phyloP scores from a whole-genome alignment of 2,113 vertebrate species.

The Mustelus asterias region DNA sequence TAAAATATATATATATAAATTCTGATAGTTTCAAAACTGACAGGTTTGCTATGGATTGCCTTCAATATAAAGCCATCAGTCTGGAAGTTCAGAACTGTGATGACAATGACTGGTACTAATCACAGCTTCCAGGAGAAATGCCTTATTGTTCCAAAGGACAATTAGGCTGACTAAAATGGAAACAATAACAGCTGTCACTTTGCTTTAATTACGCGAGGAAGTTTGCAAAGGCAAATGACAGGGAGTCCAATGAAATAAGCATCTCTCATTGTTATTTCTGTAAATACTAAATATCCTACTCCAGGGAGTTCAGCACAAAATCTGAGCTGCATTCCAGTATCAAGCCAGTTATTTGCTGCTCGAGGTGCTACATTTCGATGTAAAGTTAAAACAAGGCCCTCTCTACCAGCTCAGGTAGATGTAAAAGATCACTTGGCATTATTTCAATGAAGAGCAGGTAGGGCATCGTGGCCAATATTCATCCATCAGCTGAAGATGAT shows the following conservation, averaged over 20 bases:
- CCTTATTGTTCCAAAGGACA: conserved; percentile 3
- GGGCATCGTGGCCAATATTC: background rate
- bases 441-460: background rate
- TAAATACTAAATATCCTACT: background rate
- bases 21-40: background rate
- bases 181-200: conserved; percentile 12
- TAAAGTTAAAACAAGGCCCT: background rate
- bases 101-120: background rate
- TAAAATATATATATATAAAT: background rate
- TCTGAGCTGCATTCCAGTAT: background rate
- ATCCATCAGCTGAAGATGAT: background rate
- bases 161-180: conserved; percentile 20
- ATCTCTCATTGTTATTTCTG: conserved; percentile 4
- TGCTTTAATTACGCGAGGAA: conserved; percentile 27
- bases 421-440: background rate
- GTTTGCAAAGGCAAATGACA: background rate
- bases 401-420: background rate
- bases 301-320: background rate
- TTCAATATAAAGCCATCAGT: background rate
- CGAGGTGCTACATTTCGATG: background rate
- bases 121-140: conserved; percentile 24
- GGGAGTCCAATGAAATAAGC: background rate
- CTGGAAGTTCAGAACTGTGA: conserved; percentile 7
- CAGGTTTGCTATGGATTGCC: background rate
- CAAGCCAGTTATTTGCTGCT: background rate